These are phyloP conservation scores for Palythoa heliodiscus DNA, from an alignment of 92 coral and sea anemone genomes.

Conservation along the genomic window DNA sequence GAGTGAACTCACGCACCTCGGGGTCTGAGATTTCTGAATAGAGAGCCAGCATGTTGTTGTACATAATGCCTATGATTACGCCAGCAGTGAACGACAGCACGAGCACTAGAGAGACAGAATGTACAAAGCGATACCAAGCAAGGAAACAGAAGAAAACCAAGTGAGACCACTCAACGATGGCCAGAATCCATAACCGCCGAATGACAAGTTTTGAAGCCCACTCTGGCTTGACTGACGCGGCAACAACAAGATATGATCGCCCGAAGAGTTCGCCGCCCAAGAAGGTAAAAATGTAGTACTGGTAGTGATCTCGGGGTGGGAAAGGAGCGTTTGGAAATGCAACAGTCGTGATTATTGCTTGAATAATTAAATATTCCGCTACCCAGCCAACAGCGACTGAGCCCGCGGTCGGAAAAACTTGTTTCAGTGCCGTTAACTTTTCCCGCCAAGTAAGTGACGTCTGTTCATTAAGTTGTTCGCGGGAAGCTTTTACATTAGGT, in stretches of 20 bases:
- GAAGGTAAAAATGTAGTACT: slow-evolving; percentile 81
- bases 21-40: slow-evolving; percentile 74
- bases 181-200: slow-evolving; percentile 70
- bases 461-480: slow-evolving; percentile 16
- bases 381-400: slow-evolving; percentile 85
- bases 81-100: slow-evolving; percentile 77
- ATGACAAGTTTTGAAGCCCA: slow-evolving; percentile 58
- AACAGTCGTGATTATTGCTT: slow-evolving; percentile 80
- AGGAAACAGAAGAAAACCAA: slow-evolving; percentile 70
- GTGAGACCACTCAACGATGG: slow-evolving; percentile 58
- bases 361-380: slow-evolving; percentile 83
- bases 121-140: slow-evolving; percentile 84
- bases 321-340: slow-evolving; percentile 90
- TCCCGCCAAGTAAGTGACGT: slow-evolving; percentile 69
- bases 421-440: slow-evolving; percentile 59
- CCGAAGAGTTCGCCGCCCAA: slow-evolving; percentile 86
- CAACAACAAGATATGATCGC: slow-evolving; percentile 69
- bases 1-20: slow-evolving; percentile 71
- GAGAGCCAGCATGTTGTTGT: slow-evolving; percentile 75
- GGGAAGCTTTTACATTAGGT: neutral
- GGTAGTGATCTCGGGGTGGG: slow-evolving; percentile 89
- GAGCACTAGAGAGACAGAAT: slow-evolving; percentile 61
- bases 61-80: slow-evolving; percentile 77
- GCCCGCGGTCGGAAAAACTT: slow-evolving; percentile 62
- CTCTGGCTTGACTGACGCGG: slow-evolving; percentile 65